Base-by-base conservation (phyloP, 2,888 invertebrate species). In the Amorpha juglandis region DNA sequence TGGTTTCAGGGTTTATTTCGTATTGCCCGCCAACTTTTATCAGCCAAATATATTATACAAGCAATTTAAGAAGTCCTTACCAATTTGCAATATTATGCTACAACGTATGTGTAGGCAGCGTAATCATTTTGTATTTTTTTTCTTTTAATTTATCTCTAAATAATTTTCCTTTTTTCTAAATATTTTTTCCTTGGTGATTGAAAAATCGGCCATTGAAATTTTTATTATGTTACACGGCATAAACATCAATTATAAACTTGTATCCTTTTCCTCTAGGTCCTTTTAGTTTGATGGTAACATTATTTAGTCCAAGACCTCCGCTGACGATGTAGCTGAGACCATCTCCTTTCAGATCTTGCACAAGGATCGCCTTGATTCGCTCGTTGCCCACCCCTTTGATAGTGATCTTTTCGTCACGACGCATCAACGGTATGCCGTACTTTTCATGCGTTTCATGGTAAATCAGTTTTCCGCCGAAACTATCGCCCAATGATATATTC, bases 241-340 rank as follows among this genome's bases (percentile, higher is more conserved):
- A 82, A 6, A 82, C 78, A 52, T 80, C 69, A 0, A 82, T 70
- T 6, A 80, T n/a, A 27, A 78, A 81, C 50, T 78, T 78, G 33
- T 77, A 83, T 0, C 82, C 81, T 1, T 66, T 35, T 1, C 78
- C 77, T 1, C 67, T 70, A 3, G n/a, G n/a, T 55, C 78, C 72
- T 45, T 77, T 67, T 16, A 84, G 68, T 48, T 73, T 74, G 3
- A 84, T 74, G 0, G 76, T 76, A 1, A 82, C 79, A 19, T 71
- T 74, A 2, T 62, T 68, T 4, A 62, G 42, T 0, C 79, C 79
- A 8, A 83, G n/a, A 0, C 83, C 83, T 0, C 83, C 83, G 3
- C 67, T 11, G 6, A 67, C 73, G n/a, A 82, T 72, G 9, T 72
- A 76, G 51, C 79, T 77, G 1, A 64, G 52, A 1, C 78, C 79